Evolutionary conservation across 2,113 vertebrate species (phyloP).

Genomic region (Sclerurus mexicanus): DNA sequence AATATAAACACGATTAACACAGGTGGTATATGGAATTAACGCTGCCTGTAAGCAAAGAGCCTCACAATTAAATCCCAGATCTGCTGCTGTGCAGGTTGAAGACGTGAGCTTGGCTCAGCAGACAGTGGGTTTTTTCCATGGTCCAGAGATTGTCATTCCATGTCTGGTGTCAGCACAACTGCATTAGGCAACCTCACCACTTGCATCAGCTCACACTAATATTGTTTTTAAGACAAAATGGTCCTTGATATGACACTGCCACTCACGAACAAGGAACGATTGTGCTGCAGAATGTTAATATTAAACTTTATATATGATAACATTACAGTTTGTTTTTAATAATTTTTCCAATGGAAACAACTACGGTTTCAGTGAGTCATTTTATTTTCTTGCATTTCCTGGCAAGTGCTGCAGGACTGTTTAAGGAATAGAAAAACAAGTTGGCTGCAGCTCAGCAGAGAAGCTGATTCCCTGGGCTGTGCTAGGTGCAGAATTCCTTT

Average conservation of each 20-base stretch:
- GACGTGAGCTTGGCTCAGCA: constrained; percentile 40
- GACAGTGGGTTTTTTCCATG: constrained; percentile 41
- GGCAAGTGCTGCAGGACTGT: constrained; percentile 7
- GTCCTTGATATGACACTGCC: not conserved
- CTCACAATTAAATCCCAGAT: constrained; percentile 60
- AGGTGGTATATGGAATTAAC: constrained; percentile 25
- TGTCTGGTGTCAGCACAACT: constrained; percentile 53
- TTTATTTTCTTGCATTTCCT: constrained; percentile 56
- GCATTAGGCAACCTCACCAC: constrained; percentile 49
- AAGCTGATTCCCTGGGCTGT: not conserved
- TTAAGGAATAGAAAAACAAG: constrained; percentile 23
- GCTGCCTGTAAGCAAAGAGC: constrained; percentile 50
- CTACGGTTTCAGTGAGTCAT: constrained; percentile 43
- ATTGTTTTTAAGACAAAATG: constrained; percentile 11
- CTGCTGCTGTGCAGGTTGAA: constrained; percentile 27
- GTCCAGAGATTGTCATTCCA: constrained; percentile 64
- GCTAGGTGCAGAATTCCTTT: not conserved
- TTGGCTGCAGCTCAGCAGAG: not conserved
- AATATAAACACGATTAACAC: constrained; percentile 10
- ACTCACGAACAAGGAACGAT: constrained; percentile 34
- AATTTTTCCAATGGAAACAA: constrained; percentile 30
- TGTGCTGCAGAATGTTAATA: constrained; percentile 48
- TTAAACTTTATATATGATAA: constrained; percentile 60
- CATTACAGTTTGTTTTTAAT: constrained; percentile 42
- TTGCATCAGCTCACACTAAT: constrained; percentile 43